phyloP scores from a whole-genome alignment of 2,888 invertebrate species.

The Argyresthia goedartella region DNA sequence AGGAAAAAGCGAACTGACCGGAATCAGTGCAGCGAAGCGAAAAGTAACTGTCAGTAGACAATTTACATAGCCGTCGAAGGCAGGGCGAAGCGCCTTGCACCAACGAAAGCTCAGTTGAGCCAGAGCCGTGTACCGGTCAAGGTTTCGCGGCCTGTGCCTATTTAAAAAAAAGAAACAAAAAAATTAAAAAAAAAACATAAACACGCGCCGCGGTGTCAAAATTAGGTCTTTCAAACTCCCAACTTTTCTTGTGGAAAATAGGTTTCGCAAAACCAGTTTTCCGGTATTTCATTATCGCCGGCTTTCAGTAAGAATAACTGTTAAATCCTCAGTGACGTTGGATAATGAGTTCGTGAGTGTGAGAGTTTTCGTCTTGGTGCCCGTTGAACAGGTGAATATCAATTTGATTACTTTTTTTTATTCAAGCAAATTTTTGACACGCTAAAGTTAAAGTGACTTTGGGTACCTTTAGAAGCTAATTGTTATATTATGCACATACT shows the following conservation, averaged over 20 bases:
- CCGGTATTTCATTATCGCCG: constrained; percentile 29
- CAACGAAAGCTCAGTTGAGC: constrained; percentile 50
- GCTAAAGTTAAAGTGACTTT: too few relatives aligned
- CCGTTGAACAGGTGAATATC: constrained; percentile 61
- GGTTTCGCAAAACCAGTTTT: constrained; percentile 9
- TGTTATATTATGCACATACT: too few relatives aligned
- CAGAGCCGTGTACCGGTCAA: constrained; percentile 60
- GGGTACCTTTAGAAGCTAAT: too few relatives aligned
- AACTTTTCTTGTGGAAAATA: constrained; percentile 2
- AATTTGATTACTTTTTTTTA: constrained; percentile 23
- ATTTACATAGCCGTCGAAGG: constrained; percentile 31
- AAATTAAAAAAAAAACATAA: constrained; percentile 38
- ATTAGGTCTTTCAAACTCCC: constrained; percentile 20
- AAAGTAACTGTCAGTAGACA: constrained; percentile 66
- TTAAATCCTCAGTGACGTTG: constrained; percentile 51
- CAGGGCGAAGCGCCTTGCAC: constrained; percentile 33
- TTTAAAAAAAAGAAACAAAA: constrained; percentile 27
- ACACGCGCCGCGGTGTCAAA: constrained; percentile 56
- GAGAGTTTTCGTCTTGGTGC: constrained; percentile 44
- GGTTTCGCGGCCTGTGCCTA: constrained; percentile 1
- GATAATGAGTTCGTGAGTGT: constrained; percentile 66
- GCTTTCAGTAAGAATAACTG: constrained; percentile 55
- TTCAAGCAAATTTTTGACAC: too few relatives aligned
- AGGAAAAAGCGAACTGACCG: constrained; percentile 12
- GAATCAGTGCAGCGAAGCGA: constrained; percentile 63